phyloP scores from a whole-genome alignment of 2,113 vertebrate genomes.

The Glaucomys volans region DNA sequence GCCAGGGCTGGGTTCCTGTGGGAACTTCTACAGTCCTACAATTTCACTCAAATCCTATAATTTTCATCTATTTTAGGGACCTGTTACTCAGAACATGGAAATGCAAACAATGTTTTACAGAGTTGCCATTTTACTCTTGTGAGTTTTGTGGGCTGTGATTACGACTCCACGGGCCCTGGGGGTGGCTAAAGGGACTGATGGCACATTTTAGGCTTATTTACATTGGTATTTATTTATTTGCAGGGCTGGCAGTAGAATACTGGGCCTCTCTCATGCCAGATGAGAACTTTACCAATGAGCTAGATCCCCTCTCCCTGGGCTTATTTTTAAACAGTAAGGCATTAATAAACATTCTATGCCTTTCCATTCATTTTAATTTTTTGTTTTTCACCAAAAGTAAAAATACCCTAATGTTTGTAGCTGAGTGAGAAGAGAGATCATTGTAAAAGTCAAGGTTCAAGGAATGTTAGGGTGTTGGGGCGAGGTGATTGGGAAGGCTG shows the following conservation, averaged over 20 bases:
- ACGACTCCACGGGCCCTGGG: rapidly evolving
- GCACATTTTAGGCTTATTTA: not conserved
- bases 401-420: not conserved
- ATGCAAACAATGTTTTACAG: not conserved
- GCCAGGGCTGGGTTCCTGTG: not conserved
- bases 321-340: not conserved
- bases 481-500: rapidly evolving
- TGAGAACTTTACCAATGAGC: not conserved
- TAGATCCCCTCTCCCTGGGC: too few relatives aligned
- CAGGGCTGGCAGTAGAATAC: not conserved
- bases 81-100: not conserved
- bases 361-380: not conserved
- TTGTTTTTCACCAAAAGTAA: not conserved
- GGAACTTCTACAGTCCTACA: not conserved
- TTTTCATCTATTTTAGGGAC: conserved; percentile 49
- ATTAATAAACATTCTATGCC: not conserved
- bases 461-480: too few relatives aligned
- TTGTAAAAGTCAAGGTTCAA: not conserved
- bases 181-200: rapidly evolving
- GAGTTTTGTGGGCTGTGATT: too few relatives aligned
- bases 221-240: not conserved
- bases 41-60: conserved; percentile 6
- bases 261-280: not conserved
- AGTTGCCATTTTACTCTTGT: not conserved
- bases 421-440: not conserved